Percentiles rank a stretch among this genome's conserved stretches.
phyloP scores from a whole-genome alignment of 2,888 invertebrate genomes.

The Carcina quercana region DNA sequence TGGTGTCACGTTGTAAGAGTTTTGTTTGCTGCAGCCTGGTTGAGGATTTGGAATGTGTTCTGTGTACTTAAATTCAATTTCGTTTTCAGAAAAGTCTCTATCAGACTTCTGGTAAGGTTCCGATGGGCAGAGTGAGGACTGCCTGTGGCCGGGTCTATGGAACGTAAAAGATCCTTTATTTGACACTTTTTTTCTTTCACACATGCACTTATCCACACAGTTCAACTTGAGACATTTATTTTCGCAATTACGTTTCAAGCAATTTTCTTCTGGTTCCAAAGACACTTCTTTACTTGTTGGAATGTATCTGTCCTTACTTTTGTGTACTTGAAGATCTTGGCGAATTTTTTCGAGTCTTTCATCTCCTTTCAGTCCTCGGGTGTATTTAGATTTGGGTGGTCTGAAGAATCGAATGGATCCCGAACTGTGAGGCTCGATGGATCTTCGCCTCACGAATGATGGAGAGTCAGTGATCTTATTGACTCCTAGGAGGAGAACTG shows the following conservation, averaged over 20 bases:
- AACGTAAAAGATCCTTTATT: slow-evolving; percentile 63
- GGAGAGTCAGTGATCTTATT: slow-evolving; percentile 72
- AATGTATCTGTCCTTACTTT: slow-evolving; percentile 60
- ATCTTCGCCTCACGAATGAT: slow-evolving; percentile 50
- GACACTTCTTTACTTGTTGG: slow-evolving; percentile 48
- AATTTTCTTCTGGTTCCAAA: slow-evolving; percentile 42
- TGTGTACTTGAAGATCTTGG: slow-evolving; percentile 58
- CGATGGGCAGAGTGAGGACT: slow-evolving; percentile 41
- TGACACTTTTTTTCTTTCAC: slow-evolving; percentile 51
- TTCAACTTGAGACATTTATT: slow-evolving; percentile 38
- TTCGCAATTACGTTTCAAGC: too few species aligned
- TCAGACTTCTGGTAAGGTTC: slow-evolving; percentile 37
- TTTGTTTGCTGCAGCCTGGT: slow-evolving; percentile 60
- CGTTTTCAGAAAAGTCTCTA: slow-evolving; percentile 54
- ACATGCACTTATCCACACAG: slow-evolving; percentile 57
- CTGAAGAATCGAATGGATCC: slow-evolving; percentile 62
- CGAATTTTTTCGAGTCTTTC: slow-evolving; percentile 63
- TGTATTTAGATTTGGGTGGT: slow-evolving; percentile 62
- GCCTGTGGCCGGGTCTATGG: slow-evolving; percentile 51
- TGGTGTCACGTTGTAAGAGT: slow-evolving; percentile 60
- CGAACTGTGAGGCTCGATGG: slow-evolving; percentile 48
- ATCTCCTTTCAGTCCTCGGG: slow-evolving; percentile 59
- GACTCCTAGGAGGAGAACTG: slow-evolving; percentile 76
- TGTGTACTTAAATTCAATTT: slow-evolving; percentile 65
- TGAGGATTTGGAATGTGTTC: slow-evolving; percentile 61